These are phyloP conservation scores for Petrocephalus microphthalmus DNA, from an alignment of 2,113 vertebrate genomes.

Conservation along the genomic window DNA sequence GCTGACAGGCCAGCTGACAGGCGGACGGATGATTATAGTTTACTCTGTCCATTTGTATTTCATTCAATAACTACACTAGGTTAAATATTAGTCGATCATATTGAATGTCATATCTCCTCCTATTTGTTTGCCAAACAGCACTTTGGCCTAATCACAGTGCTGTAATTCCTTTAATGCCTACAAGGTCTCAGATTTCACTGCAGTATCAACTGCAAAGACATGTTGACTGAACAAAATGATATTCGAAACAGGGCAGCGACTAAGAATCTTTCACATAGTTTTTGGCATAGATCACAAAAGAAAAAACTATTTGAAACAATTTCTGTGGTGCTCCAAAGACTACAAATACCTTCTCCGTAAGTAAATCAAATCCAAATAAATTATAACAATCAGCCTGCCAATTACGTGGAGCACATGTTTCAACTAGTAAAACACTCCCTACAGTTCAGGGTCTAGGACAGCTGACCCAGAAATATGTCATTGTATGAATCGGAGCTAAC, in stretches of 20 bases:
- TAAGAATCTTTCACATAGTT: neutral
- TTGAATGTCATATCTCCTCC: neutral
- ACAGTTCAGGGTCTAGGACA: neutral
- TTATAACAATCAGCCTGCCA: neutral
- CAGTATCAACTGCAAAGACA: neutral
- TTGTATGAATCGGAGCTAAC: neutral
- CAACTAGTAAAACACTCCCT: neutral
- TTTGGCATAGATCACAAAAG: neutral
- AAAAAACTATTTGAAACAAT: neutral
- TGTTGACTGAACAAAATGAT: neutral
- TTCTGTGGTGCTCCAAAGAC: neutral
- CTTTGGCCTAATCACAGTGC: neutral
- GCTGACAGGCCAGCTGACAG: neutral
- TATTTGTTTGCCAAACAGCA: neutral
- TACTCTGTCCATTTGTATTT: neutral
- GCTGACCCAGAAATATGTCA: neutral
- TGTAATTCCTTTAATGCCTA: neutral
- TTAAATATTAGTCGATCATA: neutral
- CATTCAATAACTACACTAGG: neutral
- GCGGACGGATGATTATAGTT: neutral
- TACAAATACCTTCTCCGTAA: neutral
- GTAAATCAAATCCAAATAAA: neutral
- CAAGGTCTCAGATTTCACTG: neutral
- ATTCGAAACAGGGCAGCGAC: neutral
- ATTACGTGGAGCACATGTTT: neutral